Conservation (phyloP, 2,113 vertebrate species). For the Nematolebias whitei region DNA sequence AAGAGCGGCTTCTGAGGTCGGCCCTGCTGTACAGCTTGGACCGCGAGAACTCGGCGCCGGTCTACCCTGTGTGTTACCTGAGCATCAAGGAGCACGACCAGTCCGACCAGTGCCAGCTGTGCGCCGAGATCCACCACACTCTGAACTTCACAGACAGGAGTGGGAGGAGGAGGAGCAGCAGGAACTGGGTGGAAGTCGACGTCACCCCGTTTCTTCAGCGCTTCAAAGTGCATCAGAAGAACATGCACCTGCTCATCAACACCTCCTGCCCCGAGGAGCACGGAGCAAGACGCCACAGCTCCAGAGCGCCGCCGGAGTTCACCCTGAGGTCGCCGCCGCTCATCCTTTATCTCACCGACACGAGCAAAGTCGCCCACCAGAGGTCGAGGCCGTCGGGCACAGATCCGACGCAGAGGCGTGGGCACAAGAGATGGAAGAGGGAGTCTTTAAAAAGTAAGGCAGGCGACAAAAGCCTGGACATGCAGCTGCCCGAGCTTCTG, state of each 20-base stretch:
- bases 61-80: slow-evolving; percentile 80
- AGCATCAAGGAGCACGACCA: slow-evolving; percentile 69
- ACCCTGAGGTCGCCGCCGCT: slow-evolving; percentile 83
- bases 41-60: slow-evolving; percentile 55
- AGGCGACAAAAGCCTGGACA: slow-evolving; percentile 50
- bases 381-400: slow-evolving; percentile 37
- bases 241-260: slow-evolving; percentile 83
- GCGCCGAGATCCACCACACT: slow-evolving; percentile 58
- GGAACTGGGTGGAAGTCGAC: slow-evolving; percentile 88
- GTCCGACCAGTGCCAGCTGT: slow-evolving; percentile 63
- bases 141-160: slow-evolving; percentile 77
- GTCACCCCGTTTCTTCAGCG: slow-evolving; percentile 87
- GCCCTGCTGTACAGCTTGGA: slow-evolving; percentile 88
- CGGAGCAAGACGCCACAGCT: slow-evolving; percentile 12
- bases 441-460: slow-evolving; percentile 46
- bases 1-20: slow-evolving; percentile 88
- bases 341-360: slow-evolving; percentile 90
- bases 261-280: slow-evolving; percentile 80
- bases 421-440: slow-evolving; percentile 74
- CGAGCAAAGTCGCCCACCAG: slow-evolving; percentile 82
- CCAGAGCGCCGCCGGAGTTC: slow-evolving; percentile 31
- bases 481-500: slow-evolving; percentile 78
- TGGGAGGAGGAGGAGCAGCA: slow-evolving; percentile 50
- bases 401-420: slow-evolving; percentile 42
- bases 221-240: slow-evolving; percentile 78